These are phyloP conservation scores for Echinometra lucunter DNA, from an alignment of 53 echinoderm and acorn worm genomes.

Conservation along the genomic window DNA sequence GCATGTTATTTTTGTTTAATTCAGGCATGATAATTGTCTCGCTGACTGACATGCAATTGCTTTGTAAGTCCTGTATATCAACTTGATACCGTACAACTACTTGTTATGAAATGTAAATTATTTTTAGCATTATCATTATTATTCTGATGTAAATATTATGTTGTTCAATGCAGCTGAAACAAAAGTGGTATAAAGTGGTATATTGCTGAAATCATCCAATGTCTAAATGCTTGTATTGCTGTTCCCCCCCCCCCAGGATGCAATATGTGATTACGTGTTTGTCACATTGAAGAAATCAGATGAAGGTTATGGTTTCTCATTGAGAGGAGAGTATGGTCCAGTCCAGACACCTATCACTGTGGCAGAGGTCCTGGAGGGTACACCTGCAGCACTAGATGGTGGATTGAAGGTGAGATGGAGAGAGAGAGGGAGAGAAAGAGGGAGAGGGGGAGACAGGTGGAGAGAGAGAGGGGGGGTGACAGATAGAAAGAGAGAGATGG, in stretches of 20 bases:
- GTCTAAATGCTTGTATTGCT: background rate
- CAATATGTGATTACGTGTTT: slow-evolving; percentile 1
- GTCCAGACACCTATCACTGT: slow-evolving; percentile 21
- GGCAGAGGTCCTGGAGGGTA: slow-evolving; percentile 57
- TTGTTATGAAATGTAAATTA: no score
- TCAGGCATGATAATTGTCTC: no score
- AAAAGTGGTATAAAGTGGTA: no score
- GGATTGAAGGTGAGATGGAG: slow-evolving; percentile 29
- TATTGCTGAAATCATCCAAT: no score
- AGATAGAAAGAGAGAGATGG: background rate
- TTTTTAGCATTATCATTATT: no score
- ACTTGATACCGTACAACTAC: no score
- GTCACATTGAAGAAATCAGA: slow-evolving; percentile 43
- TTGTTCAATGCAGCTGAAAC: no score
- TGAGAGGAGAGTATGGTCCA: slow-evolving; percentile 44
- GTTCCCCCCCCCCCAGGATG: slow-evolving; percentile 22
- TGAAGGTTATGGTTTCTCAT: slow-evolving; percentile 60
- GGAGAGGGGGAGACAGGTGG: background rate
- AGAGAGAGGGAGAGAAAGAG: background rate
- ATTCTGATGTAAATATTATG: no score
- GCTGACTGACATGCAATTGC: no score
- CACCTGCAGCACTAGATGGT: slow-evolving; percentile 24
- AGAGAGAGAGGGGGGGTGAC: background rate
- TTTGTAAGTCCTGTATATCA: no score
- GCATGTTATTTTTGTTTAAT: no score